A percentile compares a stretch with the other conserved stretches of the same genome.
These are phyloP conservation scores for Acanthoscelides obtectus DNA, from an alignment of 2,888 invertebrate species.

Conservation along the genomic window DNA sequence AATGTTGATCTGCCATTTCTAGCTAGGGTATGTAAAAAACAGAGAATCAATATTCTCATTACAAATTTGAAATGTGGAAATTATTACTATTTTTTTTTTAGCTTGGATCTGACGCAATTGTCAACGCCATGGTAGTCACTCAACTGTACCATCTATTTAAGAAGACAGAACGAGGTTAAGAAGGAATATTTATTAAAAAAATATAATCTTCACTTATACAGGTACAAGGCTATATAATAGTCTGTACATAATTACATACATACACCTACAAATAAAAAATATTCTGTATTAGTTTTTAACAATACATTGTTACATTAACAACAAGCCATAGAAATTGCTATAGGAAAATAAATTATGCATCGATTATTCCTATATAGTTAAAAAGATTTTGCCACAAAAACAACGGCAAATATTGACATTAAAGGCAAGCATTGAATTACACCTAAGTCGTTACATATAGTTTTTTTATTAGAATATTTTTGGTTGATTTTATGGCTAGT, in stretches of 20 bases:
- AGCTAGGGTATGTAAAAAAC: neutral
- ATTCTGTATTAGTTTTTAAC: too few species aligned
- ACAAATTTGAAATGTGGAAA: too few species aligned
- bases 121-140: slow-evolving; percentile 18
- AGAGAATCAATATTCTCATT: neutral
- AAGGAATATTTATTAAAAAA: neutral
- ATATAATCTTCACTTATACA: neutral
- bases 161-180: neutral
- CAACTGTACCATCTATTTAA: slow-evolving; percentile 10
- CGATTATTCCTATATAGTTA: too few species aligned
- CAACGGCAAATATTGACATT: neutral
- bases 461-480: too few species aligned
- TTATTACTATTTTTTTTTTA: slow-evolving; percentile 9
- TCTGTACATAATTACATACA: neutral
- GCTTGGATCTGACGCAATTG: slow-evolving; percentile 11
- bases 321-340: too few species aligned
- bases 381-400: too few species aligned
- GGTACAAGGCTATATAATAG: neutral
- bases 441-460: too few species aligned
- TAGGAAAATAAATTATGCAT: too few species aligned
- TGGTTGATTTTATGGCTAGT: too few species aligned
- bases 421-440: neutral
- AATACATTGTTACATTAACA: too few species aligned
- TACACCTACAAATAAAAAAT: neutral
- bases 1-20: neutral